Evolutionary conservation across 2,888 invertebrate species (phyloP), one percentile per base, ranked within the genome.

Genomic region (Cheilosia vulpina): DNA sequence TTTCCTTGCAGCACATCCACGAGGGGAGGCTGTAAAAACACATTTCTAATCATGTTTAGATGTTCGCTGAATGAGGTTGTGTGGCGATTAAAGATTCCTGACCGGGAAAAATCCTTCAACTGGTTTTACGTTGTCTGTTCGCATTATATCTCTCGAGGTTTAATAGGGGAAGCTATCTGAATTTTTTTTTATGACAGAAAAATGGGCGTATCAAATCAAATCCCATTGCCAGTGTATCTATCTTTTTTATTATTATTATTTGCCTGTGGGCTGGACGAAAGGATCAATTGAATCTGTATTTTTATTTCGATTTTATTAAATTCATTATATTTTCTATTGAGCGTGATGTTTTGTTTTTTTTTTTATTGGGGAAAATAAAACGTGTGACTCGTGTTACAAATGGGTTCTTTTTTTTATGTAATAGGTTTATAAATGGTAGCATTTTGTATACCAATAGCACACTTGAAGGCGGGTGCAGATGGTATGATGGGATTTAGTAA

Each of bases 11-110:
- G 45, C 31, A 52, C 62, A 62, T 66, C 9, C 13, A 21, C 2
- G 24, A 72, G 75, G 87, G 89, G 88, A 91, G 90, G 91, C 91
- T 91, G 91, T 90, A 90, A 91, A 91, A 91, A 91, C 91, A 91
- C 89, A 89, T 89, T 88, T 88, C 90, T 92, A 91, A 91, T 91
- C 92, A 91, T 91, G 91, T 92, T 91, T 92, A 91, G 92, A 92
- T 92, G 57, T 69, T 58, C 71, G 57, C 73, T 73, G 45, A 55
- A 75, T 80, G 75, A 84, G 80, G 75, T 84, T 80, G 80, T 53
- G 27, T 75, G 80, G 80, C 80, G 84, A 84, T 84, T 84, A 84
- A 84, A 80, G 84, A 84, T 55, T 57, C 34, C 55, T 73, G 78
- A 79, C 73, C 63, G 84, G 65, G 69, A 69, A 79, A 69, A 65